Base-by-base conservation (phyloP, 53 echinoderm and acorn worm species). In the Holothuria scabra region DNA sequence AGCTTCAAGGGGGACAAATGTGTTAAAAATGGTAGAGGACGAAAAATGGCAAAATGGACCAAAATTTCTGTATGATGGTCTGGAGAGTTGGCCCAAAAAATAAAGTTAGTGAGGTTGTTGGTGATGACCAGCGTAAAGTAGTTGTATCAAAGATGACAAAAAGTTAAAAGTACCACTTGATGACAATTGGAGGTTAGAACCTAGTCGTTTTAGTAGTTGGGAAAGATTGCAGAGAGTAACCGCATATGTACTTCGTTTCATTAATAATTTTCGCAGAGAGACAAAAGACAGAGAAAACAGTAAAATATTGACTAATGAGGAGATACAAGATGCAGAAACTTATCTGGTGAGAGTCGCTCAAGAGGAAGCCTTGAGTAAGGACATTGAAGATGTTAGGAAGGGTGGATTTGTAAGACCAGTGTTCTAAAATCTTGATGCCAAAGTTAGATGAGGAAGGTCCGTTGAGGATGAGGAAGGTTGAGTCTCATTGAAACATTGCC, bases 401-500 rank as follows among this genome's bases (percentile, higher is more conserved):
- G 12, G 18, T 1, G 34, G 34, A 13, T 1, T 30, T 75, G 76
- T 52, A 26, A 23, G 12, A 0, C 2, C 29, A 75, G 56, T 55
- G 5, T 24, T 4, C 22, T 52, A 16, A 72, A 23, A 20, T 2
- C 19, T 18, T 80, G 80, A 28, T 62, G 20, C 85, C 85, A 20
- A 37, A 74, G 28, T 1, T 85, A 24, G 85, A 85, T 35, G 62
- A 74, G 20, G 75, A 85, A 1, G 76, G 76, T 8, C 16, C 41
- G 46, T 13, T 85, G n/a, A 60, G 81, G 20, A 62, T 60, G 81
- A 19, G 2, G 74, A 0, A 60, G 76, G 2, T 60, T 6, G 57
- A 76, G 76, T 76, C 56, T 76, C 56, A 29, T 76, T 24, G 76
- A 85, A 30, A 28, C 85, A 38, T 38, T 85, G n/a, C 60, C 85